phyloP scores from a whole-genome alignment of 2,113 vertebrate species.

The Arenaria interpres region DNA sequence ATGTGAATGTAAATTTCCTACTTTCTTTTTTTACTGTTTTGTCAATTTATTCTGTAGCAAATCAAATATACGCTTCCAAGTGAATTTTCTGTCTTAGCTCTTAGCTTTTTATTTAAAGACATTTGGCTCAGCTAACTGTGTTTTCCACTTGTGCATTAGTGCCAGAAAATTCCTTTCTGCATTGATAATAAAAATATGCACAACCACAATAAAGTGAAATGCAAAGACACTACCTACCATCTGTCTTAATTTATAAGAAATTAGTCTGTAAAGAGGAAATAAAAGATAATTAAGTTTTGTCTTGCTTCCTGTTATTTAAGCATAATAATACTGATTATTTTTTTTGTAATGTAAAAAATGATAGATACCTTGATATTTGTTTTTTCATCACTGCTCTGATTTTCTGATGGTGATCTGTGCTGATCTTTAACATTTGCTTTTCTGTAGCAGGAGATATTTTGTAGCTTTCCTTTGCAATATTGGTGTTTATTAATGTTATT shows the following conservation, averaged over 20 bases:
- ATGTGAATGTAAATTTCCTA: background rate
- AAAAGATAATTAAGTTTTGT: background rate
- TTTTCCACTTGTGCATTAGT: background rate
- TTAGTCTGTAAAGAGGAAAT: background rate
- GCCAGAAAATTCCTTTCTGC: background rate
- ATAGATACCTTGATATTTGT: background rate
- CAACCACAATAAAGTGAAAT: background rate
- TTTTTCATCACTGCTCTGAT: background rate
- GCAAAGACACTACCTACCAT: background rate
- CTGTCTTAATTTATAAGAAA: background rate
- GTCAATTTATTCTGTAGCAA: background rate
- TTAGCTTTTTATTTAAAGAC: background rate
- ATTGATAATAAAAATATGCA: background rate
- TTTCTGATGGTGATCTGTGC: background rate
- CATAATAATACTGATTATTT: background rate
- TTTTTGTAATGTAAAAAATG: background rate
- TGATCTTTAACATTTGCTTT: background rate
- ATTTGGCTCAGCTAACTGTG: background rate
- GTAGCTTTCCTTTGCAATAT: background rate
- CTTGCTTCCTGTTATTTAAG: background rate
- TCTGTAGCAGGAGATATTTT: background rate
- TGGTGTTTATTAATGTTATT: background rate
- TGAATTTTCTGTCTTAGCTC: background rate
- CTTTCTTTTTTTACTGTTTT: background rate
- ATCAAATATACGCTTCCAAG: background rate